Base-by-base conservation (phyloP, 2,797 vertebrate species). In the Picus viridis region DNA sequence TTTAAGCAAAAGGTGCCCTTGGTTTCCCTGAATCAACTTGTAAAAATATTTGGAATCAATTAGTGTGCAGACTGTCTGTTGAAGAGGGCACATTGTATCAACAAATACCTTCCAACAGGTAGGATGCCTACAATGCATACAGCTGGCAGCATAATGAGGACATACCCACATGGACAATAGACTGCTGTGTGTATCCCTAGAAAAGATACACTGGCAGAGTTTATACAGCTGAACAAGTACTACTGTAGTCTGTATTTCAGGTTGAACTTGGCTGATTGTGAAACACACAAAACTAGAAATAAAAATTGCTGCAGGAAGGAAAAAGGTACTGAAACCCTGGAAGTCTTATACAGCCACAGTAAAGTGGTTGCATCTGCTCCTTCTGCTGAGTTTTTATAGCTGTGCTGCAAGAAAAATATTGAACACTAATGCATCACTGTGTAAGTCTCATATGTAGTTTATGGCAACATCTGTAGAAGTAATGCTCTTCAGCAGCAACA, bases 1-100 rank as follows among this genome's bases (percentile, higher is more conserved):
- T 86, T 86, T 63, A 86, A 83, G 70, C 7, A 2, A 69, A 83
- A 80, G 34, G 23, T 82, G 41, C n/a, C 36, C 64, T 77, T 68
- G 19, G 53, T 91, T 91, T 92, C 72, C 53, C 59, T 85, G 72
- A 84, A 88, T 10, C 32, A 74, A 54, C 47, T 64, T 85, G 70
- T 90, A 78, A 89, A 95, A 95, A 82, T 92, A 92, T 82, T 93
- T 82, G 65, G 57, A 90, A 45, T 81, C 64, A 74, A 53, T 67
- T 65, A 47, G 16, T 74, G 65, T 80, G 51, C 64, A 65, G 26
- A 53, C 54, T 67, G 20, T 41, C 53, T 70, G 34, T 84, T 90
- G 32, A 80, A 71, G 30, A 65, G 51, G 45, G 16, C 26, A 34
- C 0, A 0, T 70, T 83, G 6, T 68, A 57, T 58, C 74, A 86